Evolutionary conservation across 1,140 invertebrate species (phyloP).

Genomic region (Drosophila suzukii): DNA sequence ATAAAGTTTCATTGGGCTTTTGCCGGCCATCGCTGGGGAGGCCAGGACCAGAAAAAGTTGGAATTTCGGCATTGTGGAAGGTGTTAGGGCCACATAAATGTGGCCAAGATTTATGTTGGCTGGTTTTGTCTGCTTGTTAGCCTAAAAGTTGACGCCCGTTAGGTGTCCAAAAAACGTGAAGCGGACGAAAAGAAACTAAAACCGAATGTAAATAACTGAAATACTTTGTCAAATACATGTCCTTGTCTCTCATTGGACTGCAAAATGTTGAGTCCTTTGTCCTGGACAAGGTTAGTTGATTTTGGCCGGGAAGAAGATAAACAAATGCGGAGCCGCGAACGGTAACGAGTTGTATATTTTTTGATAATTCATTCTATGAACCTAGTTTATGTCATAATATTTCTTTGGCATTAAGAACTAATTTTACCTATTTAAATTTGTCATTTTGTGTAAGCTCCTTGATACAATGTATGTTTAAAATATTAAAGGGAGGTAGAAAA

Average conservation of each 20-base stretch:
- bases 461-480: not conserved
- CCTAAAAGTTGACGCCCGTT: slow-evolving; percentile 69
- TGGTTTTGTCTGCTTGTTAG: slow-evolving; percentile 80
- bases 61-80: slow-evolving; percentile 26
- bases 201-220: slow-evolving; percentile 66
- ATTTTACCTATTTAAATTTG: too few relatives aligned
- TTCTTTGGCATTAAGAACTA: too few relatives aligned
- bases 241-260: slow-evolving; percentile 22
- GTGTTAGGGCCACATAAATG: slow-evolving; percentile 73
- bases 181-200: slow-evolving; percentile 15
- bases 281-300: too few relatives aligned
- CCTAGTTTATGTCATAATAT: too few relatives aligned
- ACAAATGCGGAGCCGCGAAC: too few relatives aligned
- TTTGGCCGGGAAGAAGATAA: too few relatives aligned
- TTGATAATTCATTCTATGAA: too few relatives aligned
- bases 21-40: slow-evolving; percentile 45
- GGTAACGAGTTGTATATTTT: too few relatives aligned
- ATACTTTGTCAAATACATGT: slow-evolving; percentile 74
- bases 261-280: slow-evolving; percentile 6
- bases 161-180: slow-evolving; percentile 30
- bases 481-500: too few relatives aligned
- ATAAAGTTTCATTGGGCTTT: slow-evolving; percentile 79
- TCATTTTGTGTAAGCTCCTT: not conserved
- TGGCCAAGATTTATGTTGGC: slow-evolving; percentile 77
- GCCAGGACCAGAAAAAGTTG: slow-evolving; percentile 21